Evolutionary conservation across 2,113 vertebrate genomes (phyloP), one percentile per base, ranked within the genome.

Genomic region (Syngnathus scovelli): DNA sequence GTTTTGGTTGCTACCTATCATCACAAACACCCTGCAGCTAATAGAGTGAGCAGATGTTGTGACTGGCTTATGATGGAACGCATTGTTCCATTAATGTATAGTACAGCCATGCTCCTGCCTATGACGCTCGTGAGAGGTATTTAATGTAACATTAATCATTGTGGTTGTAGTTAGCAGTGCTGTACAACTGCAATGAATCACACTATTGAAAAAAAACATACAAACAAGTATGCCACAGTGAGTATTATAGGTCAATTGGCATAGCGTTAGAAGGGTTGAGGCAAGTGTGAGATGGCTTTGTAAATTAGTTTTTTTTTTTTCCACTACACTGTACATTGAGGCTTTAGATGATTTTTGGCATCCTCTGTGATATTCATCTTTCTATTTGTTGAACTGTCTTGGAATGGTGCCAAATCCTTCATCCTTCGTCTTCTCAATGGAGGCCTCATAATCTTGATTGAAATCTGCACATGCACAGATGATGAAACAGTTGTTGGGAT

Each of bases 351-450:
- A 54, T 61, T 69, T 78, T 69, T 78, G 66, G 77, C 77, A 67
- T 51, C 21, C 5, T 52, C 6, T 64, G 52, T 59, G 68, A 44
- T 41, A 0, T 71, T 67, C 10, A 52, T 80, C 43, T 71, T 63
- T 68, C 68, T 27, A 37, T 33, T 48, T 18, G 23, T 39, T 58
- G 38, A 75, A 63, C 54, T 69, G 61, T 66, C 37, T 72, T 77
- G 77, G 59, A 58, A 16, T 59, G 2, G 5, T 52, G 51, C 55
- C 85, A 83, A 7, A 13, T 61, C 70, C 78, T 52, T 61, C 41
- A 56, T 73, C 78, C 61, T 74, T 51, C 23, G 55, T 71, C 60
- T 75, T 76, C 68, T 68, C 70, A 56, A 70, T 66, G 55, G 51
- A 58, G 51, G 68, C 70, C 64, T 75, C 43, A 51, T 51, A 70